Conservation (phyloP, 1,140 invertebrate species). For the Papilio polytes region DNA sequence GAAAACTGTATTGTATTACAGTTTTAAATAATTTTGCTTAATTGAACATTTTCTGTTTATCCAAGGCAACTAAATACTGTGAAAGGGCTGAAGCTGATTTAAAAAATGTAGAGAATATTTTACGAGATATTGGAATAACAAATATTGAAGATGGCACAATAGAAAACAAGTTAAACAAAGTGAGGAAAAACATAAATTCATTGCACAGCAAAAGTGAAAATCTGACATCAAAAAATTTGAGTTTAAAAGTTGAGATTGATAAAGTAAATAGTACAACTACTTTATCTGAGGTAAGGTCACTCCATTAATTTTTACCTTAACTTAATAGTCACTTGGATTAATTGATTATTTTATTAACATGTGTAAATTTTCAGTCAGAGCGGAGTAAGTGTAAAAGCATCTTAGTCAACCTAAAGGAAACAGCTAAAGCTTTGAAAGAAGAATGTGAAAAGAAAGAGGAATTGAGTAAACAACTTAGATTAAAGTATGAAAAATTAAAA, state of each 20-base stretch:
- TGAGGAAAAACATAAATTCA: slow-evolving; percentile 61
- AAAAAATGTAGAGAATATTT: slow-evolving; percentile 70
- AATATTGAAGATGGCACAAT: slow-evolving; percentile 57
- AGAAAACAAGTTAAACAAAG: slow-evolving; percentile 65
- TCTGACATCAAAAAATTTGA: slow-evolving; percentile 68
- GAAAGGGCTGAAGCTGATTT: slow-evolving; percentile 66
- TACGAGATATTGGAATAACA: slow-evolving; percentile 66
- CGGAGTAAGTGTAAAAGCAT: slow-evolving; percentile 84
- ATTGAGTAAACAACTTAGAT: slow-evolving; percentile 84
- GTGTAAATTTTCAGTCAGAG: slow-evolving; percentile 74
- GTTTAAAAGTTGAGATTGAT: slow-evolving; percentile 71
- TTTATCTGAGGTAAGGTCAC: slow-evolving; percentile 58
- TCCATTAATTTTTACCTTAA: neutral
- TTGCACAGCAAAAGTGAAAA: slow-evolving; percentile 72
- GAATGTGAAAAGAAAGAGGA: slow-evolving; percentile 86
- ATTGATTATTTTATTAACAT: neutral
- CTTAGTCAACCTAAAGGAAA: slow-evolving; percentile 83
- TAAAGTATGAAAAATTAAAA: slow-evolving; percentile 88
- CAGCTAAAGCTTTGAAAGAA: slow-evolving; percentile 83
- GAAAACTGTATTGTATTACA: too few relatives aligned
- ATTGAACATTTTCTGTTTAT: slow-evolving; percentile 38
- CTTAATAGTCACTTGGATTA: neutral
- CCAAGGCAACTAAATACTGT: slow-evolving; percentile 66
- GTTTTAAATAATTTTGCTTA: too few relatives aligned
- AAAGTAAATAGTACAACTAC: slow-evolving; percentile 60